Evolutionary conservation across 2,113 vertebrate species (phyloP).

Genomic region (Cyanoramphus novaezelandiae): DNA sequence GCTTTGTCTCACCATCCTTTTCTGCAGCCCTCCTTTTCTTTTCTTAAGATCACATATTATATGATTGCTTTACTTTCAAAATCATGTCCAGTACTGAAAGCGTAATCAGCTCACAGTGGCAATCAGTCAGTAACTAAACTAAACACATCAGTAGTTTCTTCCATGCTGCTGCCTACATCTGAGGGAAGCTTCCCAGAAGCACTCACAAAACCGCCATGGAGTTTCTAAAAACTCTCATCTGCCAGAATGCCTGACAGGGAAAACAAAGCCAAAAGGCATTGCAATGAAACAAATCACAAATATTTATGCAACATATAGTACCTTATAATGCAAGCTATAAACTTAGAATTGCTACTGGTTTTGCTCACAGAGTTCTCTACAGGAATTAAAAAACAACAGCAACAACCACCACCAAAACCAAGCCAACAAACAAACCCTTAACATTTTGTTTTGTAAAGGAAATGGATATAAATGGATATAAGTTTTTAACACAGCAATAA

Average conservation of each 20-base stretch:
- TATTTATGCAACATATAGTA: not conserved
- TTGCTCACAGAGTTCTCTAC: not conserved
- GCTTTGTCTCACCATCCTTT: not conserved
- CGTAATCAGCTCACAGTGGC: not conserved
- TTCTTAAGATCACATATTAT: not conserved
- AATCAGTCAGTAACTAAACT: not conserved
- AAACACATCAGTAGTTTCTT: not conserved
- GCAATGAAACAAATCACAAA: not conserved
- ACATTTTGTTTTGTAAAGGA: not conserved
- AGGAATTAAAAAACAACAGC: not conserved
- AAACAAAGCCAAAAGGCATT: not conserved
- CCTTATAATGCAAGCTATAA: not conserved
- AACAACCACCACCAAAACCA: not conserved
- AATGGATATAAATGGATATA: not conserved
- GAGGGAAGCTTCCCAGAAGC: not conserved
- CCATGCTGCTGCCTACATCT: not conserved
- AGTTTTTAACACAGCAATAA: not conserved
- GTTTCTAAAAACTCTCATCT: not conserved
- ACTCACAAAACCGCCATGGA: not conserved
- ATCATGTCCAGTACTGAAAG: not conserved
- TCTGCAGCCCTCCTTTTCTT: not conserved
- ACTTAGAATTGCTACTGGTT: not conserved
- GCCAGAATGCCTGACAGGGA: not conserved
- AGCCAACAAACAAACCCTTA: not conserved
- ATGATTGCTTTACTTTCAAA: not conserved